Conservation (phyloP, 2,113 vertebrate genomes). For the Gallinago paraguaiae region DNA sequence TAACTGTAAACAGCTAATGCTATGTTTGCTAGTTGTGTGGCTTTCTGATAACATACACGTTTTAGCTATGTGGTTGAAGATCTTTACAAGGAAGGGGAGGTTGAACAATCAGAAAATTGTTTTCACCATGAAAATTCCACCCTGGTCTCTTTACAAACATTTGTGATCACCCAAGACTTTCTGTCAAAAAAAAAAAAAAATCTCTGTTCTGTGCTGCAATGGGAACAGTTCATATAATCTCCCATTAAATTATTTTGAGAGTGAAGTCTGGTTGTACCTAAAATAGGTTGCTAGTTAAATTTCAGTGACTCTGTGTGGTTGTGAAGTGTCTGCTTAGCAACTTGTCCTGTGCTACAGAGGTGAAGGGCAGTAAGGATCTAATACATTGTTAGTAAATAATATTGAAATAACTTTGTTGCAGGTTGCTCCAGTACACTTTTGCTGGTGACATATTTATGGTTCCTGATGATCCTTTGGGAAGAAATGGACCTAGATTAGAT, state of each 20-base stretch:
- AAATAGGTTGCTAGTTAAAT: background rate
- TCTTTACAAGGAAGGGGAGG: background rate
- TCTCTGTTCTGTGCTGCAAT: background rate
- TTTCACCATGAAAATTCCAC: background rate
- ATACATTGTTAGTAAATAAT: background rate
- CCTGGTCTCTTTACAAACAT: background rate
- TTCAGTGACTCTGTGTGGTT: background rate
- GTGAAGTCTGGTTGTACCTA: background rate
- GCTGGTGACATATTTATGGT: conserved; percentile 97
- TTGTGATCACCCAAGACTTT: background rate
- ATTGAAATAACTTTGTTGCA: conserved; percentile 57
- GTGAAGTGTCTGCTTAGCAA: background rate
- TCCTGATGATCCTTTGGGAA: conserved; percentile 96
- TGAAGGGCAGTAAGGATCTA: background rate
- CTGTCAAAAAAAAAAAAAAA: background rate
- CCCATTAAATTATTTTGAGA: background rate
- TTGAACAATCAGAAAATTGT: background rate
- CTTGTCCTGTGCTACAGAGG: background rate
- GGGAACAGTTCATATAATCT: background rate
- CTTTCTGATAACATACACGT: background rate
- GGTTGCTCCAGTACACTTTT: conserved; percentile 94
- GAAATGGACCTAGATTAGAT: conserved; percentile 87
- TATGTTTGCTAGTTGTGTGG: background rate
- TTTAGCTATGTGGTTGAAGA: background rate
- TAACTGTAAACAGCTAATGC: background rate